Base-by-base conservation (phyloP, 2,113 vertebrate genomes). In the Rutilus rutilus region DNA sequence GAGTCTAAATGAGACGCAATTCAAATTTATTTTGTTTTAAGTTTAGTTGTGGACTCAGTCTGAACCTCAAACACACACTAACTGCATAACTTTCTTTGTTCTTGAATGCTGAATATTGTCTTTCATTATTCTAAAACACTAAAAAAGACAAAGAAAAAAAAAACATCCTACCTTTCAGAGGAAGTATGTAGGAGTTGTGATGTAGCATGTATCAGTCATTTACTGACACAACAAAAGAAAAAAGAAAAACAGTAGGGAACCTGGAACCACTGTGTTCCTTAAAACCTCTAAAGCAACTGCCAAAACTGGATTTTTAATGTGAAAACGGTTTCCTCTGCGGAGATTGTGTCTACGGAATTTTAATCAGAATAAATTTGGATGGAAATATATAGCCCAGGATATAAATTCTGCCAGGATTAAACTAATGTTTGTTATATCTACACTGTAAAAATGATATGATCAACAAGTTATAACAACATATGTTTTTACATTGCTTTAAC, bases 21-120 rank as follows among this genome's bases (percentile, higher is more conserved):
- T 87, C 21, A 87, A 87, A 78, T 87, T 82, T 69, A 83, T 79
- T 82, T 54, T 1, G 33, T 85, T 89, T 89, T 83, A 89, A 84
- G 87, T 84, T 74, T 45, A 77, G 82, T 69, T 86, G 76, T 84
- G 76, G 69, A 86, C 82, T n/a, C n/a, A 33, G 78, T 78, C 75
- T 74, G 71, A 83, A 65, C 73, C 73, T 85, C 42, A 87, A 82
- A 89, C 78, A 39, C 39, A 52, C 73, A 74, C 6, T 30, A 77
- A 73, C 52, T 86, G 23, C 9, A 83, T 60, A 76, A 33, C 39
- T 50, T 50, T 60, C 52, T 82, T 86, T 73, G 79, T 85, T 83
- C 45, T 83, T 47, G n/a, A 52, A 82, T 45, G 69, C n/a, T 52
- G 42, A 23, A 57, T 84, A 79, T 23, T 27, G 73, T 19, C 5